Evolutionary conservation across 2,113 vertebrate species (phyloP).

Genomic region (Mohoua ochrocephala): DNA sequence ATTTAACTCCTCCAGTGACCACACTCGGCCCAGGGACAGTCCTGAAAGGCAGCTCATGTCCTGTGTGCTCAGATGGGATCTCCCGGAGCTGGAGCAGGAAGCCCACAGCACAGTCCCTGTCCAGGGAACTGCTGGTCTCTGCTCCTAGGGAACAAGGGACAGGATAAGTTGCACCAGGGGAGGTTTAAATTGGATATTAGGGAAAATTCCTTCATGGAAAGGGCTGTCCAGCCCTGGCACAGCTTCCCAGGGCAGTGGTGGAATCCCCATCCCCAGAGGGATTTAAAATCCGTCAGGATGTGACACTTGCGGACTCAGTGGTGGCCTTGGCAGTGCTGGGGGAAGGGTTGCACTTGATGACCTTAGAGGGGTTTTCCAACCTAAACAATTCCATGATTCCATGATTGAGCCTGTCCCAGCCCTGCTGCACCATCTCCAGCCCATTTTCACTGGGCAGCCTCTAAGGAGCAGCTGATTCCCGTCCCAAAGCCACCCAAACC

Average conservation of each 20-base stretch:
- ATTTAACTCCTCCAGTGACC: neutral
- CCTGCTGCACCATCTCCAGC: neutral
- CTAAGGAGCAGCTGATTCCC: neutral
- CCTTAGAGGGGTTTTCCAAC: neutral
- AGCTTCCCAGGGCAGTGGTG: neutral
- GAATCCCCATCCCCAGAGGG: neutral
- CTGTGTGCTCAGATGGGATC: neutral
- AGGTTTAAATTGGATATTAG: neutral
- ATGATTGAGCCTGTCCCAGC: neutral
- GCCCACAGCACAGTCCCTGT: neutral
- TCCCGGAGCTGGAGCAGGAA: neutral
- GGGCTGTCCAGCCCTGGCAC: neutral
- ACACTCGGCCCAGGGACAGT: rapidly evolving
- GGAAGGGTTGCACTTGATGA: neutral
- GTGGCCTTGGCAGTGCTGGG: neutral
- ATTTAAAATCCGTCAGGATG: rapidly evolving
- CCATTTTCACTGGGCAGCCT: neutral
- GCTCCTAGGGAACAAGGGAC: neutral
- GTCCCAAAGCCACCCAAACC: neutral
- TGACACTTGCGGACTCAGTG: neutral
- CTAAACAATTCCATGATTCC: neutral
- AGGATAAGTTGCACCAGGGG: no score
- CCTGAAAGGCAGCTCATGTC: neutral
- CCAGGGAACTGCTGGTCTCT: neutral
- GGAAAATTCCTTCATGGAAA: neutral